Evolutionary conservation across 2,113 vertebrate genomes (phyloP).

Genomic region (Stomatorhinus ivindoensis): DNA sequence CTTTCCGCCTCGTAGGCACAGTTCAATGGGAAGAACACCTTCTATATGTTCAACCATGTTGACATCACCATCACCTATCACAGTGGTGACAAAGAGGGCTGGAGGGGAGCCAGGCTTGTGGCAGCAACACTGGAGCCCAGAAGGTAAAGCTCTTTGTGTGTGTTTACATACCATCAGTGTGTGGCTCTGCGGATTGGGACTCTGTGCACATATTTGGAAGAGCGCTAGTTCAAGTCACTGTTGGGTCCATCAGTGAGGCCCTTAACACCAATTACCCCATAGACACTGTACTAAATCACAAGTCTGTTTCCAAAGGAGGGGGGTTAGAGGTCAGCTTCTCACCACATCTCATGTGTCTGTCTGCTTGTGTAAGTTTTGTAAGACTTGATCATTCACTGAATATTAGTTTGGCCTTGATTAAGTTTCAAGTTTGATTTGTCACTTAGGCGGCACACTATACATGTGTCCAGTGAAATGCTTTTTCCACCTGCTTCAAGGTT

Average conservation of each 20-base stretch:
- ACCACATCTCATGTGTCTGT: not conserved
- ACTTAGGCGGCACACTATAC: not conserved
- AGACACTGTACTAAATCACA: not conserved
- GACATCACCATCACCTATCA: slow-evolving; percentile 90
- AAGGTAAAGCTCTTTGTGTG: slow-evolving; percentile 60
- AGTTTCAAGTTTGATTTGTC: not conserved
- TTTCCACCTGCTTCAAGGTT: not conserved
- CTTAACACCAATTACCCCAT: not conserved
- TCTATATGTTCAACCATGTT: slow-evolving; percentile 94
- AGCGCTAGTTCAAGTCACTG: not conserved
- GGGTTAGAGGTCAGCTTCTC: not conserved
- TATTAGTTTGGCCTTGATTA: not conserved
- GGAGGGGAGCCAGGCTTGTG: slow-evolving; percentile 79
- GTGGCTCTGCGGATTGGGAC: not conserved
- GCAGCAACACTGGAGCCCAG: slow-evolving; percentile 89
- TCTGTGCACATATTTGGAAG: not conserved
- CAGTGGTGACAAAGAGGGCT: slow-evolving; percentile 66
- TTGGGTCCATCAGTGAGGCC: not conserved
- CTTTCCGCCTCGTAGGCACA: slow-evolving; percentile 64
- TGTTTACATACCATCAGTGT: not conserved
- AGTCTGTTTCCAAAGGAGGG: not conserved
- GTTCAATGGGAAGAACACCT: slow-evolving; percentile 86
- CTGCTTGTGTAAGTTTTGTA: not conserved
- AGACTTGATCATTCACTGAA: not conserved
- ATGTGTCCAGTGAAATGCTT: not conserved